These are phyloP conservation scores for Agrenia bidenticulata DNA, from an alignment of 2,888 invertebrate species.

Conservation along the genomic window DNA sequence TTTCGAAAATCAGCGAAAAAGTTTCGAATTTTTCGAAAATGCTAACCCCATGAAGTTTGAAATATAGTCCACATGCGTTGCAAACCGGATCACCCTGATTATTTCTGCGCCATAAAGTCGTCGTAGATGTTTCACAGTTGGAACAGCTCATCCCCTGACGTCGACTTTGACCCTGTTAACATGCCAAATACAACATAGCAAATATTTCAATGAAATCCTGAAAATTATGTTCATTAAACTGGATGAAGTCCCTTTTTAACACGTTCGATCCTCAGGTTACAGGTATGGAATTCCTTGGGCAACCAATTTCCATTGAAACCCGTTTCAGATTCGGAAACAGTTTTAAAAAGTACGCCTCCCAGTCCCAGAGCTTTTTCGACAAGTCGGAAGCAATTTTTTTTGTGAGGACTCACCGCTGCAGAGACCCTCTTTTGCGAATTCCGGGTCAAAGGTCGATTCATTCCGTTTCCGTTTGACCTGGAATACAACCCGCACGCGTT, in stretches of 20 bases:
- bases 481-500: slow-evolving; percentile 68
- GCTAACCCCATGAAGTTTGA: neutral
- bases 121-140: slow-evolving; percentile 59
- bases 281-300: too few species aligned
- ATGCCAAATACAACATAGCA: neutral
- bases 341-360: too few species aligned
- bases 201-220: neutral
- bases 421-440: slow-evolving; percentile 63
- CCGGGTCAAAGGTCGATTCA: slow-evolving; percentile 75
- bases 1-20: too few species aligned
- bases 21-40: too few species aligned
- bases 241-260: too few species aligned
- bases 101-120: slow-evolving; percentile 59
- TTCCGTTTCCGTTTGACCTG: slow-evolving; percentile 66
- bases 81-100: slow-evolving; percentile 66
- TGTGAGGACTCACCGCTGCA: slow-evolving; percentile 47
- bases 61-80: slow-evolving; percentile 59
- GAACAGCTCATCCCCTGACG: slow-evolving; percentile 62
- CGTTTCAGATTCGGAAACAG: too few species aligned
- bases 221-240: neutral
- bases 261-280: too few species aligned
- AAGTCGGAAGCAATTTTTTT: slow-evolving; percentile 1
- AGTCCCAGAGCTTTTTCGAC: neutral
- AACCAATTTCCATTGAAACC: neutral
- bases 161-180: slow-evolving; percentile 54